A percentile compares a stretch with the other conserved stretches of the same genome.
phyloP scores from a whole-genome alignment of 1,140 invertebrate genomes.

The Psix sp. region DNA sequence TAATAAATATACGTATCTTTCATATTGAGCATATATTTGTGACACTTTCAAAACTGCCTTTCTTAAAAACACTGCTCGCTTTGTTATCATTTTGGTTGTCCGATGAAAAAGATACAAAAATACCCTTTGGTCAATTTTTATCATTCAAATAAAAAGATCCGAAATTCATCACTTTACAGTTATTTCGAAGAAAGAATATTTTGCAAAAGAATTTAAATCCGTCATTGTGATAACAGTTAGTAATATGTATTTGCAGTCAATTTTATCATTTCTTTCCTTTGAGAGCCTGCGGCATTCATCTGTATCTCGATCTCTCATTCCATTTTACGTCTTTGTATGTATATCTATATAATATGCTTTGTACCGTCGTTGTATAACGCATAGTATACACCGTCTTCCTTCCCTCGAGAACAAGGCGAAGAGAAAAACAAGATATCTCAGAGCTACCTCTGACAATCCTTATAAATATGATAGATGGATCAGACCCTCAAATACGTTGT shows the following conservation, averaged over 20 bases:
- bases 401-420: conserved; percentile 19
- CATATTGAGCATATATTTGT: too few relatives aligned
- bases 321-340: conserved; percentile 68
- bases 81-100: too few relatives aligned
- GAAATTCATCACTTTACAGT: too few relatives aligned
- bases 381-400: conserved; percentile 36
- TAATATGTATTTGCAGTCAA: neutral
- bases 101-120: too few relatives aligned
- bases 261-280: conserved; percentile 22
- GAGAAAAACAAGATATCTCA: conserved; percentile 31
- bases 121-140: too few relatives aligned
- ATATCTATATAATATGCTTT: conserved; percentile 66
- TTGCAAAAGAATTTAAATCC: neutral
- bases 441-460: conserved; percentile 44
- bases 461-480: conserved; percentile 52
- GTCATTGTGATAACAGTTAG: neutral
- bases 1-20: too few relatives aligned
- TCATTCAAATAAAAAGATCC: too few relatives aligned
- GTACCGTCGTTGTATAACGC: conserved; percentile 61
- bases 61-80: too few relatives aligned
- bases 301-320: conserved; percentile 70
- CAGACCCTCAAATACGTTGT: too few relatives aligned
- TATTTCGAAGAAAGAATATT: too few relatives aligned
- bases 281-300: conserved; percentile 63
- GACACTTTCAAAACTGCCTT: too few relatives aligned